Evolutionary conservation across 1,140 invertebrate species (phyloP).

Genomic region (Diachasma alloeum): DNA sequence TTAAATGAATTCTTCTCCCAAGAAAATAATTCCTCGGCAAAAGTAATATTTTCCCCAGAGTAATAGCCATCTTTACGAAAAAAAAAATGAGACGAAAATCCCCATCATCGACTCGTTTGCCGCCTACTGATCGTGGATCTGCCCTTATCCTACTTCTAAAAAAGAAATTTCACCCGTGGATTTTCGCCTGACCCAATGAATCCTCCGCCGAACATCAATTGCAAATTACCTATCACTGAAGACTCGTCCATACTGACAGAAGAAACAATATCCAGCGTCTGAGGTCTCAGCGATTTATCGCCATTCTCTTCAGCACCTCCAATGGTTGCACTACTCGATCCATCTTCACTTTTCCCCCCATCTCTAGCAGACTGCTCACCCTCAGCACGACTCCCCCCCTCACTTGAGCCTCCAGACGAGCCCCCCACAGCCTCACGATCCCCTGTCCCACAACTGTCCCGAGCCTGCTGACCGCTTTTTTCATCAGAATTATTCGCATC

Average conservation of each 20-base stretch:
- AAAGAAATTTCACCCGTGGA: too few species aligned
- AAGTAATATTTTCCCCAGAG: too few species aligned
- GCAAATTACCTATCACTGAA: constrained; percentile 36
- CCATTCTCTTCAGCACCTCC: constrained; percentile 27
- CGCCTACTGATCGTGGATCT: too few species aligned
- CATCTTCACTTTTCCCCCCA: constrained; percentile 26
- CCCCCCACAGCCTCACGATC: neutral
- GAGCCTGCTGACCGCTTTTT: neutral
- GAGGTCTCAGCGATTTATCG: constrained; percentile 39
- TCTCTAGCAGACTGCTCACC: neutral
- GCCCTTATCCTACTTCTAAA: too few species aligned
- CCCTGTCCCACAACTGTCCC: neutral
- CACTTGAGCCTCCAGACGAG: neutral
- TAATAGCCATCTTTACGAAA: too few species aligned
- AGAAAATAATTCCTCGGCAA: too few species aligned
- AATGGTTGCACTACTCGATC: constrained; percentile 28
- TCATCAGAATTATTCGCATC: neutral
- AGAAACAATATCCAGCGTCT: constrained; percentile 56
- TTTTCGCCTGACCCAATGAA: too few species aligned
- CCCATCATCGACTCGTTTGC: too few species aligned
- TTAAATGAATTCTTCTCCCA: too few species aligned
- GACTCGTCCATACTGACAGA: constrained; percentile 48
- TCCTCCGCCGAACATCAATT: too few species aligned
- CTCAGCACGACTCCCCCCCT: neutral
- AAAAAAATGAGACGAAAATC: too few species aligned